These are phyloP conservation scores for Cryptus armator DNA, from an alignment of 2,888 invertebrate species.

Conservation along the genomic window DNA sequence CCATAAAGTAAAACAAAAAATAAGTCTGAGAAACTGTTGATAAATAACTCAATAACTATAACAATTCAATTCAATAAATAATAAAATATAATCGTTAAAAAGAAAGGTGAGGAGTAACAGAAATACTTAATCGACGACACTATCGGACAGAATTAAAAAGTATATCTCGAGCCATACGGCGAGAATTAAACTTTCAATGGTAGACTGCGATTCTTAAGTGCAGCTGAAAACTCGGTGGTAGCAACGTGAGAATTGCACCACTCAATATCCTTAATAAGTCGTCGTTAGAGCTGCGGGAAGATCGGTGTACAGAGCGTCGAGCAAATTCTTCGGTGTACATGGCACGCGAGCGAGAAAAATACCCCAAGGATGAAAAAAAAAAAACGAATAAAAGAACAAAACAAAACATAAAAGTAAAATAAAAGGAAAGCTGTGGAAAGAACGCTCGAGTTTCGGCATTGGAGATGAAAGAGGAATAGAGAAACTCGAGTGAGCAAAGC, in stretches of 20 bases:
- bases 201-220: not conserved
- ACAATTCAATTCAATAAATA: too few species aligned
- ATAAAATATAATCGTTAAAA: too few species aligned
- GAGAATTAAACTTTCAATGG: not conserved
- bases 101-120: too few species aligned
- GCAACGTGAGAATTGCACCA: not conserved
- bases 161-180: not conserved
- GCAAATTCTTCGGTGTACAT: not conserved
- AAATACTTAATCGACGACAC: too few species aligned
- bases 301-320: not conserved
- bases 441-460: slow-evolving; percentile 12
- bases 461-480: slow-evolving; percentile 9
- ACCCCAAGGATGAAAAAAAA: slow-evolving; percentile 13
- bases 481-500: slow-evolving; percentile 13
- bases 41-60: too few species aligned
- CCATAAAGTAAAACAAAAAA: not conserved
- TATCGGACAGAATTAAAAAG: too few species aligned
- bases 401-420: not conserved
- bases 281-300: slow-evolving; percentile 4
- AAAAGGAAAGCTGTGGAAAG: slow-evolving; percentile 5
- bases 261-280: slow-evolving; percentile 16
- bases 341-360: slow-evolving; percentile 15
- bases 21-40: too few species aligned
- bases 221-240: not conserved
- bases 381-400: not conserved